Evolutionary conservation across 2,113 vertebrate genomes (phyloP).

Genomic region (Clinocottus analis): DNA sequence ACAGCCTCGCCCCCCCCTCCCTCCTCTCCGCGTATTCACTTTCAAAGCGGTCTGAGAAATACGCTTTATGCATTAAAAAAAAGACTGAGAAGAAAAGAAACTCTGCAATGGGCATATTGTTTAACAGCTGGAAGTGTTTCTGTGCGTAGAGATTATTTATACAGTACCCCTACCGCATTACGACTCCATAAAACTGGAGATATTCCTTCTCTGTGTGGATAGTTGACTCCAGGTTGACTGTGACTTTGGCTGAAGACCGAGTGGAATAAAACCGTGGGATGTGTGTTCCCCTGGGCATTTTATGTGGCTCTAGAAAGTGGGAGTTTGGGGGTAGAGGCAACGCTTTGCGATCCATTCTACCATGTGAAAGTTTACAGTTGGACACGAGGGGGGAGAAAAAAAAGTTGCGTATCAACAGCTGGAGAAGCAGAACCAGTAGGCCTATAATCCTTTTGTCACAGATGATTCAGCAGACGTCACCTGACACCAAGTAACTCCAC

Average conservation of each 20-base stretch:
- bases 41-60: slow-evolving; percentile 33
- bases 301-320: slow-evolving; percentile 30
- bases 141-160: slow-evolving; percentile 75
- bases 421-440: slow-evolving; percentile 28
- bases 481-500: slow-evolving; percentile 30
- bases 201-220: slow-evolving; percentile 70
- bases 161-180: slow-evolving; percentile 68
- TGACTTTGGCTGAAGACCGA: slow-evolving; percentile 61
- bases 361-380: slow-evolving; percentile 36
- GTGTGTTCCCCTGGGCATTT: slow-evolving; percentile 36
- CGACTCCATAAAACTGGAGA: slow-evolving; percentile 71
- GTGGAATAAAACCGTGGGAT: slow-evolving; percentile 63
- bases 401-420: slow-evolving; percentile 34
- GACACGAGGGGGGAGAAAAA: neutral
- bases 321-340: slow-evolving; percentile 17
- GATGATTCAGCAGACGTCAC: slow-evolving; percentile 37
- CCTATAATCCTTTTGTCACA: slow-evolving; percentile 46
- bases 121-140: slow-evolving; percentile 81
- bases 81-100: slow-evolving; percentile 40
- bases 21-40: neutral
- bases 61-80: slow-evolving; percentile 32
- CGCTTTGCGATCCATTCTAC: slow-evolving; percentile 18
- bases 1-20: neutral
- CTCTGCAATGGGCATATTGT: slow-evolving; percentile 62
- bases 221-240: slow-evolving; percentile 73